Conservation (phyloP, 2,888 invertebrate species). For the Periphyllus acericola region DNA sequence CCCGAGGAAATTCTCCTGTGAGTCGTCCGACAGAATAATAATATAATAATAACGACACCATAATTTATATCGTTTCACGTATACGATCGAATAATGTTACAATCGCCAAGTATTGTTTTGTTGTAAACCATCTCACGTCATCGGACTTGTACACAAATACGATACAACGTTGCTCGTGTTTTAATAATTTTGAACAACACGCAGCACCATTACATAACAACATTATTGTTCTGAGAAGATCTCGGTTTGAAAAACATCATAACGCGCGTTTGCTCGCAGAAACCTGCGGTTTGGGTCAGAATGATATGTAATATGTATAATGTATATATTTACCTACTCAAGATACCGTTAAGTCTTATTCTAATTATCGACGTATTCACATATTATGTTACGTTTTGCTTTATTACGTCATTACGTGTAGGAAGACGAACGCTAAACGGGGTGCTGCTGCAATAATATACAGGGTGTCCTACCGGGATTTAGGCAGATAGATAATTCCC, state of each 20-base stretch:
- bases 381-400: no score
- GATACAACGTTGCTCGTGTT: background rate
- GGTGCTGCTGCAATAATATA: no score
- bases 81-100: background rate
- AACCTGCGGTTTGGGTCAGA: background rate
- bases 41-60: background rate
- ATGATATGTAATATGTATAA: background rate
- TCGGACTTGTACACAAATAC: background rate
- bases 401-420: background rate
- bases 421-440: no score
- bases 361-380: background rate
- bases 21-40: slow-evolving; percentile 25
- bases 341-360: background rate
- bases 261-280: background rate
- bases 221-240: background rate
- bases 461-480: no score
- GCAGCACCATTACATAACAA: background rate
- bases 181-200: background rate
- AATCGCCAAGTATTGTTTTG: background rate
- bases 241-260: background rate
- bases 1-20: slow-evolving; percentile 62
- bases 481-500: no score
- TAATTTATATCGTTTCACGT: background rate
- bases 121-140: background rate
- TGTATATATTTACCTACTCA: no score